phyloP scores from a whole-genome alignment of 2,888 invertebrate species.

The Horisme vitalbata region DNA sequence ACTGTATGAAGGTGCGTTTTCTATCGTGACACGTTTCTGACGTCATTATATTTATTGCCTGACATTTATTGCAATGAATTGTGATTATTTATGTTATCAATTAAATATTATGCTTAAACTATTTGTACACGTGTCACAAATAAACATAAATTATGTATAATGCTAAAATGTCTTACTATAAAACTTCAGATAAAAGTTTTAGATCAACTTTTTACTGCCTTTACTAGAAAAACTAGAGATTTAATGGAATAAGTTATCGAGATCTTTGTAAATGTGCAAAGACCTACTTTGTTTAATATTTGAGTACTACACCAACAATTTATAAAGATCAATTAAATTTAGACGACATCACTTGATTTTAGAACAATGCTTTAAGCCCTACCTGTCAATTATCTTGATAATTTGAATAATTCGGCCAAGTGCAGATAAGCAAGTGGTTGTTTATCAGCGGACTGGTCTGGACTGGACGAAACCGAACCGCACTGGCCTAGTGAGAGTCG shows the following conservation, averaged over 20 bases:
- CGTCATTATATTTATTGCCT: slow-evolving; percentile 26
- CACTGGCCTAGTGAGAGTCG: no score
- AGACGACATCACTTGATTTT: no score
- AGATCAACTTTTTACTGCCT: no score
- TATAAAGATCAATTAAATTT: no score
- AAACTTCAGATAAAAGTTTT: no score
- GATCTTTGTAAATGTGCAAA: no score
- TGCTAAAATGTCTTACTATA: no score
- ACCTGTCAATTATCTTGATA: slow-evolving; percentile 8
- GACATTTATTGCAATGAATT: slow-evolving; percentile 15
- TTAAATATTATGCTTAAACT: slow-evolving; percentile 1
- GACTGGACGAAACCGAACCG: not conserved
- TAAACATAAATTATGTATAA: not conserved
- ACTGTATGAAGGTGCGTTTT: slow-evolving; percentile 7
- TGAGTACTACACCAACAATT: no score
- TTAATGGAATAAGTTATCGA: no score
- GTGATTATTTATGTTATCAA: slow-evolving; percentile 11
- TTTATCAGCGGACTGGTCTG: slow-evolving; percentile 9
- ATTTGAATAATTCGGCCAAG: slow-evolving; percentile 9
- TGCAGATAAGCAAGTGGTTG: slow-evolving; percentile 15
- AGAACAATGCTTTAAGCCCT: no score
- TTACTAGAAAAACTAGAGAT: no score
- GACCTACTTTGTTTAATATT: no score
- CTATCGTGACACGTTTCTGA: slow-evolving; percentile 17
- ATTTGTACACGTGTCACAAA: slow-evolving; percentile 1